Conservation (phyloP, 2,888 invertebrate species). For the Masnerella sp. region DNA sequence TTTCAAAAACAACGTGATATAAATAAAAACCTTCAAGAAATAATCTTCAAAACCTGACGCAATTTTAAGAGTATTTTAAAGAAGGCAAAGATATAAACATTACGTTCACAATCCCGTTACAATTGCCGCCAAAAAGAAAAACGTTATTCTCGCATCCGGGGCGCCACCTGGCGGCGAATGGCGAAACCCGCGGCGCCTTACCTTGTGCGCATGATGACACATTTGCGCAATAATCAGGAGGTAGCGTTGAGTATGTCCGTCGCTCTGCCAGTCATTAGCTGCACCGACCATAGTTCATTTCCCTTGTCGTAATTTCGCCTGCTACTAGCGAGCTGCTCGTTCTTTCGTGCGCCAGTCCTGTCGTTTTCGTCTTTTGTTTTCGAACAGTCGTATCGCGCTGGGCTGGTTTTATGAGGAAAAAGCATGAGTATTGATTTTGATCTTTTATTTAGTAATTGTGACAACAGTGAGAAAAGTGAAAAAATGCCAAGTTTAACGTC, state of each 20-base stretch:
- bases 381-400: conserved; percentile 55
- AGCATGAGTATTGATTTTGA: conserved; percentile 76
- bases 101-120: no score
- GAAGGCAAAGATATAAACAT: no score
- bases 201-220: conserved; percentile 47
- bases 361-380: conserved; percentile 52
- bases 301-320: conserved; percentile 41
- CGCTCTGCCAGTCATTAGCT: conserved; percentile 41
- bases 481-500: conserved; percentile 82
- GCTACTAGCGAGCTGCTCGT: conserved; percentile 35
- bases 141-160: no score
- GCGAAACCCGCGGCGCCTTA: background rate
- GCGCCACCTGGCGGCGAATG: background rate
- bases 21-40: no score
- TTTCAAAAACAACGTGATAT: no score
- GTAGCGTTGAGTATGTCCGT: conserved; percentile 46
- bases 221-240: conserved; percentile 50
- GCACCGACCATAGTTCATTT: conserved; percentile 52
- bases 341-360: background rate
- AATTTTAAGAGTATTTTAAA: no score
- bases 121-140: no score
- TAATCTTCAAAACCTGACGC: no score
- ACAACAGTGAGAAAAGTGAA: conserved; percentile 75
- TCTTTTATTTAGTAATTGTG: conserved; percentile 74
- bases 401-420: conserved; percentile 76